phyloP scores from a whole-genome alignment of 2,888 invertebrate species.

The Cancer borealis region DNA sequence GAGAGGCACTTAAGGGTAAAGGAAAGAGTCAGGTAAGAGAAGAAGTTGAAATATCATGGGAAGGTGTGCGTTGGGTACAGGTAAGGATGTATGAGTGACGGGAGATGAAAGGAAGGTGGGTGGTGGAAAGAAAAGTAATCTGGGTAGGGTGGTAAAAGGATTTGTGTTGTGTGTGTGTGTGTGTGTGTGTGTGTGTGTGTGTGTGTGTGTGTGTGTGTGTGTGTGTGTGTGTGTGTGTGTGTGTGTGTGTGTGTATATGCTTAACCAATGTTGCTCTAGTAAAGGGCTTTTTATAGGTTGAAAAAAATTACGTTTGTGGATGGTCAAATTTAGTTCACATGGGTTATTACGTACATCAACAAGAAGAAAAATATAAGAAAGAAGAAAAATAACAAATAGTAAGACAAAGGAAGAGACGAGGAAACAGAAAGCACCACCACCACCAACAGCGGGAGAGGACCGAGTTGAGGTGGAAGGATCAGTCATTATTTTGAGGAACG shows the following conservation, averaged over 20 bases:
- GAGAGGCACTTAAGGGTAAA: not conserved
- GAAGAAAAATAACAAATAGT: not conserved
- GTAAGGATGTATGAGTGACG: not conserved
- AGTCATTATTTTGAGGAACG: not conserved
- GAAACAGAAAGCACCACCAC: not conserved
- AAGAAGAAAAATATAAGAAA: not conserved
- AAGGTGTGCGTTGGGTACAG: slow-evolving; percentile 21
- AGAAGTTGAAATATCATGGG: not conserved
- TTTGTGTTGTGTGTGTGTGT: too few relatives aligned
- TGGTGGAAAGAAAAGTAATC: not conserved
- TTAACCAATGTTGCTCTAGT: too few relatives aligned
- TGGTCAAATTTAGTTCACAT: too few relatives aligned
- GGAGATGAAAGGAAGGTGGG: not conserved
- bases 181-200: too few relatives aligned
- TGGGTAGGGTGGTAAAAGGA: not conserved
- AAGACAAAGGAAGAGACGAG: not conserved
- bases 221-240: too few relatives aligned
- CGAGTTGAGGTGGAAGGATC: not conserved
- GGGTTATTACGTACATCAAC: too few relatives aligned
- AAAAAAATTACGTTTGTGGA: too few relatives aligned
- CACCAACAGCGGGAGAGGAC: not conserved
- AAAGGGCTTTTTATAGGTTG: too few relatives aligned
- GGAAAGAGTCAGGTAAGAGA: not conserved
- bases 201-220: too few relatives aligned
- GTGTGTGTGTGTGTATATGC: too few relatives aligned